These are phyloP conservation scores for Microtus richardsoni DNA, from an alignment of 2,113 vertebrate genomes.

Conservation along the genomic window DNA sequence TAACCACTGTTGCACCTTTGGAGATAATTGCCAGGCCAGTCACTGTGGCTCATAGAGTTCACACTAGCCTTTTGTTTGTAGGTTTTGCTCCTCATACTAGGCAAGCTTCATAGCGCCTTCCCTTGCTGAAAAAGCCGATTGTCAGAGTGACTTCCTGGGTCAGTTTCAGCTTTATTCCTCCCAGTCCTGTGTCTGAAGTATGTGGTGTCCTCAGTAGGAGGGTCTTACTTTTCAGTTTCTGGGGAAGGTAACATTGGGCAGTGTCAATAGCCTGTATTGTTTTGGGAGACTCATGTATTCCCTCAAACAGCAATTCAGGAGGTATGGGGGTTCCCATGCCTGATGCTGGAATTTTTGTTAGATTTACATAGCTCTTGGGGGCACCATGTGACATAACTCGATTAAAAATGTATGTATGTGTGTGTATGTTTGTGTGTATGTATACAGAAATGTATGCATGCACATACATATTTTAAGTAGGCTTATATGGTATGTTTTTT, in stretches of 20 bases:
- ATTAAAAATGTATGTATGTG: neutral
- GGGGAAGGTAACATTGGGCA: neutral
- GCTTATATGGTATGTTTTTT: neutral
- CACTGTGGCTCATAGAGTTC: neutral
- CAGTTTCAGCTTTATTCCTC: neutral
- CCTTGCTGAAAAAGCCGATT: neutral
- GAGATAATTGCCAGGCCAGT: neutral
- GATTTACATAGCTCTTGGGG: neutral
- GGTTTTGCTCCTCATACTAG: neutral
- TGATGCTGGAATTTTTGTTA: neutral
- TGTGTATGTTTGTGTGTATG: too few relatives aligned
- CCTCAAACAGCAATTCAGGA: neutral
- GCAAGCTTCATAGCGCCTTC: neutral
- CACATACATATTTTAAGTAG: neutral
- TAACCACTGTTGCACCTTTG: neutral
- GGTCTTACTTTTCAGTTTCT: neutral
- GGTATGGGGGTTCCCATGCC: neutral
- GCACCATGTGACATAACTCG: neutral
- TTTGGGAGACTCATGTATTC: neutral
- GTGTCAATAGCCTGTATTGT: neutral
- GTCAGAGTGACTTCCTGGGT: neutral
- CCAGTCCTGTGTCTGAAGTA: neutral
- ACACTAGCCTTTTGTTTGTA: neutral
- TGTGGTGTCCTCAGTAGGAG: neutral
- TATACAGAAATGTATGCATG: neutral